Base-by-base conservation (phyloP, 2,888 invertebrate species). In the Drosophila paranaensis region DNA sequence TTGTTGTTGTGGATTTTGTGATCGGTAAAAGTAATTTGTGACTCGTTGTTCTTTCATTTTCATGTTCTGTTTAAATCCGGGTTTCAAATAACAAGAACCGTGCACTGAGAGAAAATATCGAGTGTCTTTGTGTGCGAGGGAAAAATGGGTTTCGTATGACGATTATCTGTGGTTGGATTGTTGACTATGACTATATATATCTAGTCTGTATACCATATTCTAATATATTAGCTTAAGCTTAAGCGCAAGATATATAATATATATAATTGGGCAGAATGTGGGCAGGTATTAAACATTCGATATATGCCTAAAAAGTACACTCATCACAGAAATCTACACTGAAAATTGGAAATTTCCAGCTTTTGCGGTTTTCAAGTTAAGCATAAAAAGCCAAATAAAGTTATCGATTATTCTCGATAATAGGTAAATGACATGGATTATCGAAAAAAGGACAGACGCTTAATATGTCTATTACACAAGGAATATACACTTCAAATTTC, bases 11-110 rank as follows among this genome's bases (percentile, higher is more conserved):
- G 48, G 51, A 33, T 60, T 63, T 63, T 74, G 55, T 77, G 81
- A 89, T 86, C 78, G 89, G 86, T 78, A 86, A 89, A 86, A 87
- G 86, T 88, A 83, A 84, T 87, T 87, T 79, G 82, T 78, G 79
- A 79, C 69, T 62, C 65, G 85, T 74, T 83, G 71, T 81, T 82
- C 78, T 84, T 84, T 89, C 76, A 72, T 74, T 66, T 74, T 83
- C 74, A 77, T 78, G 88, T 71, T 81, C 70, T 71, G 63, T 71
- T 80, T 80, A 86, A 86, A 84, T 86, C 86, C 86, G 86, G 86
- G 86, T 89, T 84, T 89, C 74, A 87, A 81, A 75, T 85, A 82
- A 82, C 83, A 71, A 81, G 75, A 69, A 67, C 54, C 30, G 1
- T 70, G 33, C 88, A 86, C 88, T 72, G 78, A 6, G n/a, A 63